These are phyloP conservation scores for Ophioninae sp. DNA, from an alignment of 2,888 invertebrate genomes.

Conservation along the genomic window DNA sequence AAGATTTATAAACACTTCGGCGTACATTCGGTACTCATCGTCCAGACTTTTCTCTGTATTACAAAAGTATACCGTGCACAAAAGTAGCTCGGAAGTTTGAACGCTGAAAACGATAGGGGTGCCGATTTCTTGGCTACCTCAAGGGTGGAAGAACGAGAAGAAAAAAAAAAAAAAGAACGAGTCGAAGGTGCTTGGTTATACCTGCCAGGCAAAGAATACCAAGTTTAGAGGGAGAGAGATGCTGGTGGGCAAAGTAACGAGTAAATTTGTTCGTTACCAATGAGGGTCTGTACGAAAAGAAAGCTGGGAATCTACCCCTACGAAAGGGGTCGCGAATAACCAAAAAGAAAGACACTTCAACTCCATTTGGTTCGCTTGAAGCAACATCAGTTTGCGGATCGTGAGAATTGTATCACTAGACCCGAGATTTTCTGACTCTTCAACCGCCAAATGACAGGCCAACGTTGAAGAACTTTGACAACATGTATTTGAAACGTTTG, in stretches of 20 bases:
- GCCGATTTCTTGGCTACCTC: slow-evolving; percentile 16
- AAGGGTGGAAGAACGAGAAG: neutral
- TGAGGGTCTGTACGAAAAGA: slow-evolving; percentile 37
- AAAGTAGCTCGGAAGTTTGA: slow-evolving; percentile 7
- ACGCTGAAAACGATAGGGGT: slow-evolving; percentile 35
- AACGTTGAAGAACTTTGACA: neutral
- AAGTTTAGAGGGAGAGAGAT: neutral
- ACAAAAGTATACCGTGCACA: neutral
- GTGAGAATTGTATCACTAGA: slow-evolving; percentile 24
- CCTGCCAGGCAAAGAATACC: slow-evolving; percentile 42
- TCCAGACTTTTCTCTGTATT: slow-evolving; percentile 6
- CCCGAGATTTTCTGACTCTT: neutral
- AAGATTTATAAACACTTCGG: slow-evolving; percentile 40
- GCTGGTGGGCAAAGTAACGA: slow-evolving; percentile 43
- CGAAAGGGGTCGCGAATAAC: neutral
- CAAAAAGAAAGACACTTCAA: slow-evolving; percentile 16
- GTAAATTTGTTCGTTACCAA: slow-evolving; percentile 24
- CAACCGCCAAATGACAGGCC: neutral
- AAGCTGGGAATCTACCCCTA: slow-evolving; percentile 4
- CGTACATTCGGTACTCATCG: slow-evolving; percentile 43
- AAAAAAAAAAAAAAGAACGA: slow-evolving; percentile 21
- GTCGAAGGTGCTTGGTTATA: slow-evolving; percentile 43
- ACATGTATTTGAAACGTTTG: neutral
- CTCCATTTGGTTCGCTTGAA: slow-evolving; percentile 6
- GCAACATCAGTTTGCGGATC: slow-evolving; percentile 20